Conservation (phyloP, 2,797 vertebrate genomes). For the Chromobotia macracanthus region DNA sequence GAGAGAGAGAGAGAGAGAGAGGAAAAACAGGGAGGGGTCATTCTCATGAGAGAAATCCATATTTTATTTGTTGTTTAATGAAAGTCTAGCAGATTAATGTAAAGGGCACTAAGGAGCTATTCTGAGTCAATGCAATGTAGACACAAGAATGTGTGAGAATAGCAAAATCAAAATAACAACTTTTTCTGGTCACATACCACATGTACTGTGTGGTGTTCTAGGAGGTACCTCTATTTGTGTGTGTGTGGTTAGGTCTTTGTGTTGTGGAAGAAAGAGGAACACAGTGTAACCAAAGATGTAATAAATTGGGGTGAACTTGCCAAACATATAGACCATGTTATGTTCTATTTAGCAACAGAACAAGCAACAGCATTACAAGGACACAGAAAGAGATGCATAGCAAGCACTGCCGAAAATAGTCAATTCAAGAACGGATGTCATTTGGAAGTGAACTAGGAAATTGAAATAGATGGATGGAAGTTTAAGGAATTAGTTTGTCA, state of each 20-base stretch:
- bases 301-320: conserved; percentile 58
- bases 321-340: conserved; percentile 74
- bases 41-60: no score
- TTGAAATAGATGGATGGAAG: no score
- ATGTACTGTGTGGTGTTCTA: conserved; percentile 21
- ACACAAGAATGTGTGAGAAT: conserved; percentile 11
- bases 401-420: no score
- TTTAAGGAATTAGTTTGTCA: no score
- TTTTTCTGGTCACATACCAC: conserved; percentile 27
- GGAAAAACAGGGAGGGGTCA: no score
- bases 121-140: neutral
- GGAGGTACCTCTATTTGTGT: conserved; percentile 38
- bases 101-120: conserved; percentile 3
- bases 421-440: no score
- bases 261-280: conserved; percentile 57
- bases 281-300: conserved; percentile 53
- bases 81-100: conserved; percentile 29
- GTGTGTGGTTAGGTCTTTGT: conserved; percentile 47
- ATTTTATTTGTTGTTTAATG: neutral
- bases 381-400: neutral
- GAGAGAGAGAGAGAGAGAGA: no score
- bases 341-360: conserved; percentile 71
- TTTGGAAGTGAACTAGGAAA: no score
- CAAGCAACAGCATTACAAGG: conserved; percentile 58
- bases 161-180: conserved; percentile 38